Evolutionary conservation across 2,113 vertebrate species (phyloP), one percentile per base, ranked within the genome.

Genomic region (Speoplatyrhinus poulsoni): DNA sequence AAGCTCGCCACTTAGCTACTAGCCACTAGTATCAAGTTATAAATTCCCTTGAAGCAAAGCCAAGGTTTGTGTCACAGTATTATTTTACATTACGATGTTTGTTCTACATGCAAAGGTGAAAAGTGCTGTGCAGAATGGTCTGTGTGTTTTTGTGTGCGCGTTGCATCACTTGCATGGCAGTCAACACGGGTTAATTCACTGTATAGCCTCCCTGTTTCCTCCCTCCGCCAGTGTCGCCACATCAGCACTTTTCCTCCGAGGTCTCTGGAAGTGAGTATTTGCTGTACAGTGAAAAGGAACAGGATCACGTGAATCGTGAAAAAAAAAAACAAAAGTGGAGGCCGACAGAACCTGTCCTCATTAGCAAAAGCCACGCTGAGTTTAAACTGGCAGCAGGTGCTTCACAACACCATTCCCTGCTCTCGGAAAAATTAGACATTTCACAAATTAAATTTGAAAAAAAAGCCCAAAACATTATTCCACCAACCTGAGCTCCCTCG

Each of bases 221-320:
- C 60, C 69, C 87, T 82, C 85, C 70, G 89, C 75, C 81, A 83
- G 91, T 84, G 54, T 69, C 71, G 90, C 90, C 4, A 5, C 83
- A 77, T 92, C 91, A 93, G 92, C 95, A 91, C 62, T 90, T 93
- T 91, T 81, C 82, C 82, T 64, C 67, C 48, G 72, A 79, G 73
- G 73, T 76, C 85, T 71, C 88, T 88, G 90, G 88, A 91, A 93
- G 90, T 83, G 70, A 82, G 87, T 82, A 67, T 87, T 83, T 71
- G 72, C 83, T 68, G 76, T 75, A 79, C 63, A 78, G 89, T 89
- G 91, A 77, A 87, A 89, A 92, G 87, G 67, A 85, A 74, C 62
- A 55, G 67, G 36, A 41, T 76, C 81, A 81, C 12, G 67, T 53
- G 46, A 36, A 72, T 16, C 60, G 2, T 57, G 47, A 60, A 26